Percentiles rank a stretch among this genome's conserved stretches.
Conservation (phyloP, 2,113 vertebrate genomes). For the Limanda limanda region DNA sequence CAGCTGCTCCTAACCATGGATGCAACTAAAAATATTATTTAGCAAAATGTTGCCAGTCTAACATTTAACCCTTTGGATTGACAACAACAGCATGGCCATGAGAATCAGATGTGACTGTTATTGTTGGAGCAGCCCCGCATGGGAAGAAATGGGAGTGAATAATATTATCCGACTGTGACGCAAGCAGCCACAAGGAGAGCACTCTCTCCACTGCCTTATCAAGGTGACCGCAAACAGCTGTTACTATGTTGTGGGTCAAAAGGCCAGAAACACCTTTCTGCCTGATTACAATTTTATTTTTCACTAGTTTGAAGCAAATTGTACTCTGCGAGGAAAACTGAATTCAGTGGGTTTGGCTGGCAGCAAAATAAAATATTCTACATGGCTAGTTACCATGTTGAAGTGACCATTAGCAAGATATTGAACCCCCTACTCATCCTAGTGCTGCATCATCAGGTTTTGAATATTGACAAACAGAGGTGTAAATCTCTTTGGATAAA, state of each 20-base stretch:
- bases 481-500: too few relatives aligned
- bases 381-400: too few relatives aligned
- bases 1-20: too few relatives aligned
- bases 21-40: too few relatives aligned
- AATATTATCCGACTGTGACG: constrained; percentile 59
- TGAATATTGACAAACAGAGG: too few relatives aligned
- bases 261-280: constrained; percentile 18
- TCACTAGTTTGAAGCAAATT: background rate
- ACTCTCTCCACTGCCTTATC: constrained; percentile 34
- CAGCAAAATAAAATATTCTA: background rate
- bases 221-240: constrained; percentile 24
- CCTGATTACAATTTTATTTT: background rate
- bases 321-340: background rate
- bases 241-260: constrained; percentile 48
- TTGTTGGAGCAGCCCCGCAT: background rate
- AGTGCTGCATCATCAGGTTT: too few relatives aligned
- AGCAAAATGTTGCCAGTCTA: constrained; percentile 30
- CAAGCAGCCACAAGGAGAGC: constrained; percentile 36
- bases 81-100: constrained; percentile 48
- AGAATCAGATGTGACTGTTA: constrained; percentile 23
- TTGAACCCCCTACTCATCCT: too few relatives aligned
- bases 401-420: too few relatives aligned
- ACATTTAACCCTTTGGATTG: background rate
- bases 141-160: constrained; percentile 47
- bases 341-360: background rate